phyloP scores from a whole-genome alignment of 1,140 invertebrate species.

The Atta cephalotes region DNA sequence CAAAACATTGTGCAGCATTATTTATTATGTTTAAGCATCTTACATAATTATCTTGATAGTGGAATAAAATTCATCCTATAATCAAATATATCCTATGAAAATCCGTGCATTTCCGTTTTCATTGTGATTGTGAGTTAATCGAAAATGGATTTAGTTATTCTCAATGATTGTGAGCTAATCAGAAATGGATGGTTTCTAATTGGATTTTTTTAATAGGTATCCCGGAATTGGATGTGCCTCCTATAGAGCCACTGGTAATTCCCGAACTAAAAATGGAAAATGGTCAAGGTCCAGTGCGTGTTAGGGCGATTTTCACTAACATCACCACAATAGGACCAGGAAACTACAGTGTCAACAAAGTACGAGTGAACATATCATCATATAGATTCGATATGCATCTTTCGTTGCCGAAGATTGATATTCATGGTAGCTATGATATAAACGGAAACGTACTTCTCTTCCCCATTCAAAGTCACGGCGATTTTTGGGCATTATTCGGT shows the following conservation, averaged over 20 bases:
- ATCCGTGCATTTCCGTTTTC: neutral
- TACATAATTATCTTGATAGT: neutral
- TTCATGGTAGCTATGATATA: conserved; percentile 91
- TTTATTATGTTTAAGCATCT: no score
- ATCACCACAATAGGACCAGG: conserved; percentile 91
- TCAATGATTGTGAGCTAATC: neutral
- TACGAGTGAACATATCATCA: conserved; percentile 88
- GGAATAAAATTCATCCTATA: neutral
- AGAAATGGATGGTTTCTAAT: neutral
- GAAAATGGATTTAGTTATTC: neutral
- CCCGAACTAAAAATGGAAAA: conserved; percentile 91
- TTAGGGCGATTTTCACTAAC: conserved; percentile 90
- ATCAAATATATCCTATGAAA: neutral
- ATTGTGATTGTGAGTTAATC: neutral
- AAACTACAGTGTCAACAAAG: conserved; percentile 89
- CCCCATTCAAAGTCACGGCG: conserved; percentile 91
- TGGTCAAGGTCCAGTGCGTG: conserved; percentile 90
- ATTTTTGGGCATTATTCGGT: conserved; percentile 93
- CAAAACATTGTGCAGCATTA: no score
- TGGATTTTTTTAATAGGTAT: conserved; percentile 86
- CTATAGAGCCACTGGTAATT: conserved; percentile 91
- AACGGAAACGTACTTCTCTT: conserved; percentile 91
- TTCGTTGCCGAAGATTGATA: conserved; percentile 90
- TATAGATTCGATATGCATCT: conserved; percentile 90
- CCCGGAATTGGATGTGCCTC: conserved; percentile 89